These are phyloP conservation scores for Drosophila kambysellisi DNA, from an alignment of 2,888 invertebrate genomes.

Conservation along the genomic window DNA sequence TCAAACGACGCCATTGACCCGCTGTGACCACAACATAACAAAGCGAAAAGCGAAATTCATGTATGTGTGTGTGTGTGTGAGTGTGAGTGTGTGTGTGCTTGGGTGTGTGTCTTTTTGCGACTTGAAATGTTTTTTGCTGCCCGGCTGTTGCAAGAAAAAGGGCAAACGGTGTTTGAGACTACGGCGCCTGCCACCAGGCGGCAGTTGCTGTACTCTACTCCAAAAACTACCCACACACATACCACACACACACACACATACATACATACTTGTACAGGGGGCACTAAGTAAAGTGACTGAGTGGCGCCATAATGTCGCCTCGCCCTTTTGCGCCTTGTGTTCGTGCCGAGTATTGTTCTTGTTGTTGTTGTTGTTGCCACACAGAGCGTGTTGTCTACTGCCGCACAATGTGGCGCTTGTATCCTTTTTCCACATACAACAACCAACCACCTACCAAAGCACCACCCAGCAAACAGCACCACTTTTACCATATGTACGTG, in stretches of 20 bases:
- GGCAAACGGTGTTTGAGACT: conserved; percentile 38
- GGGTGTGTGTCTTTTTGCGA: conserved; percentile 6
- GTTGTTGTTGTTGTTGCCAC: conserved; percentile 19
- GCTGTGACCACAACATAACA: conserved; percentile 58
- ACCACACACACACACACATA: not conserved
- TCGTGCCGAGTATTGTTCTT: conserved; percentile 19
- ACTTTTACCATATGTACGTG: conserved; percentile 34
- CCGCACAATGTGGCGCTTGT: conserved; percentile 49
- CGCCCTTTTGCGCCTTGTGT: conserved; percentile 47
- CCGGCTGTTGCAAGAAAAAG: conserved; percentile 31
- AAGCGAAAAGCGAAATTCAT: conserved; percentile 20
- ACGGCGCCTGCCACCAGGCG: conserved; percentile 21
- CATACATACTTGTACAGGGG: not conserved
- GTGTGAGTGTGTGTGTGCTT: not conserved
- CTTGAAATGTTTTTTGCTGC: conserved; percentile 43
- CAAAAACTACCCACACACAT: conserved; percentile 22
- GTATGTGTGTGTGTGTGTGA: not conserved
- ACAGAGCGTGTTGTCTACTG: conserved; percentile 43
- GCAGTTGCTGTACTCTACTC: conserved; percentile 7
- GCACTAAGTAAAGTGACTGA: conserved; percentile 61
- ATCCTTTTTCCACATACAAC: conserved; percentile 43
- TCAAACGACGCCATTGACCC: conserved; percentile 68
- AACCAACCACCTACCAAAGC: conserved; percentile 11
- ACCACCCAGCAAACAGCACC: conserved; percentile 14
- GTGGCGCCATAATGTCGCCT: conserved; percentile 80